Evolutionary conservation across 2,888 invertebrate species (phyloP), one percentile per base, ranked within the genome.

Genomic region (Odontomyia ornata): DNA sequence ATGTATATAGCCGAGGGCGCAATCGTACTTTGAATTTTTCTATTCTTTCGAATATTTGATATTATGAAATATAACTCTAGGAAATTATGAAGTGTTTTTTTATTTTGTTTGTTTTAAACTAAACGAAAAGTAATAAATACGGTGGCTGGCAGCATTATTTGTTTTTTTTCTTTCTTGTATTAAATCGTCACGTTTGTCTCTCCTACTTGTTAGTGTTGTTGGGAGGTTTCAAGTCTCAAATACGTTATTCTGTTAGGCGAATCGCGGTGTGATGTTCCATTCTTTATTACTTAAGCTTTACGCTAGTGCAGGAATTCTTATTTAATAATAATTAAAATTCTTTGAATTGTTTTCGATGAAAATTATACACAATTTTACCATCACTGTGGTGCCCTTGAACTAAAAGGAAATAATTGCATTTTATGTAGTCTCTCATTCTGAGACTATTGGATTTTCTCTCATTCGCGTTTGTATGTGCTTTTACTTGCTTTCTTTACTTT

Each of bases 111-210:
- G n/a, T n/a, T n/a, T 36, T 36, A 43, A 69, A 69, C 46, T 25
- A 69, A 69, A 65, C 1, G 36, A 36, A 36, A 5, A 25, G 47
- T 69, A 46, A 69, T 73, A 73, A 73, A 73, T 60, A 73, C 73
- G 73, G 60, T 73, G 57, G 73, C 60, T 73, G 73, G 73, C 73
- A 73, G 73, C 73, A 36, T 73, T 73, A 36, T 73, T 73, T 30
- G 30, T 72, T 23, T 71, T 71, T 25, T 71, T 72, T 52, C 15
- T 56, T 56, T 72, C 7, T 72, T 52, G 25, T 72, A 9, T 28
- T 56, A 72, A 27, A 21, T 25, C 52, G n/a, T 52, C 15, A 72
- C 47, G 9, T 36, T 36, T 69, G 36, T 69, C 23, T 69, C 25
- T 1, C 30, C 4, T 71, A 3, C n/a, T 65, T 28, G 15, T 65